phyloP scores from a whole-genome alignment of 2,797 vertebrate species.

The Centropyge bicolor region DNA sequence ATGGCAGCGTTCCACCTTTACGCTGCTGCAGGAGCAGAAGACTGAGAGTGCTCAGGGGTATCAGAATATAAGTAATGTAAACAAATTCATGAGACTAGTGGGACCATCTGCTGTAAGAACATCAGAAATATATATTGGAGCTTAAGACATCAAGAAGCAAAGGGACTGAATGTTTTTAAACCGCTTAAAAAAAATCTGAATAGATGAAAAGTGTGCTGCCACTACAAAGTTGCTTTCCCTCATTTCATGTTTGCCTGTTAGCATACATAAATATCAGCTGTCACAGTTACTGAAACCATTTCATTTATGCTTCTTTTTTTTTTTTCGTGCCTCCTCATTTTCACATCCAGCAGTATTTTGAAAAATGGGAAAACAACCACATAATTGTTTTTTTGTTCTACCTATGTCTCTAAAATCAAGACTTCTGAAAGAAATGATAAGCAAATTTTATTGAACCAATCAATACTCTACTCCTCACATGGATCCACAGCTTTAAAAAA shows the following conservation, averaged over 20 bases:
- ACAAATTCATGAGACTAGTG: conserved; percentile 35
- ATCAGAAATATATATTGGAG: conserved; percentile 23
- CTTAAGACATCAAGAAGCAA: conserved; percentile 31
- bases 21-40: conserved; percentile 6
- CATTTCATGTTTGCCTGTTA: conserved; percentile 23
- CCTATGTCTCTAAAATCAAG: neutral
- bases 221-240: conserved; percentile 11
- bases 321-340: neutral
- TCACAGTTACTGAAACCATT: conserved; percentile 26
- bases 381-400: neutral
- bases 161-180: conserved; percentile 12
- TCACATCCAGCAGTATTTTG: conserved; percentile 1
- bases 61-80: conserved; percentile 32
- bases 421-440: neutral
- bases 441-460: conserved; percentile 14
- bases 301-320: conserved; percentile 8
- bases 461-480: conserved; percentile 1
- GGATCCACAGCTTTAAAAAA: neutral
- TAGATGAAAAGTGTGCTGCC: conserved; percentile 26
- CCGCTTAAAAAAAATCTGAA: conserved; percentile 18
- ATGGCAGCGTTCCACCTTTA: conserved; percentile 30
- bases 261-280: conserved; percentile 28
- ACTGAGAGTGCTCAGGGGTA: conserved; percentile 2
- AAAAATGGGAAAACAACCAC: conserved; percentile 3
- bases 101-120: conserved; percentile 34